Conservation (phyloP, 2,888 invertebrate genomes). For the Hydropsyche betteni region DNA sequence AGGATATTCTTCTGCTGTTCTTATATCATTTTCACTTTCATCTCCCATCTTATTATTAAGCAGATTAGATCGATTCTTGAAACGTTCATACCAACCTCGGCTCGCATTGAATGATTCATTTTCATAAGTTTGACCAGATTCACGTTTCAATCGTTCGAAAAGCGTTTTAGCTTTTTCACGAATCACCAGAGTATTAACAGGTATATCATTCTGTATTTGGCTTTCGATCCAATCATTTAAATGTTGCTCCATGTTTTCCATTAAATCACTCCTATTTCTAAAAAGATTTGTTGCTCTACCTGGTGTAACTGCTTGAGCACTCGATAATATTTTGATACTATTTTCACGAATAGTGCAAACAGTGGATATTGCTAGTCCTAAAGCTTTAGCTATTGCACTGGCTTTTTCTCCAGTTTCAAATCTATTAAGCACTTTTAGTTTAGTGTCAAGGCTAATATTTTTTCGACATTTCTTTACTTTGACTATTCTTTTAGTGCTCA, state of each 20-base stretch:
- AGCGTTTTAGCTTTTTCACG: slow-evolving; percentile 25
- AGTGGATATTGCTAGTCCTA: slow-evolving; percentile 29
- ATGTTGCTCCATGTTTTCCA: slow-evolving; percentile 32
- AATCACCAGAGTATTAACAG: slow-evolving; percentile 7
- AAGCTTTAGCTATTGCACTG: slow-evolving; percentile 7
- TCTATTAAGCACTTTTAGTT: slow-evolving; percentile 20
- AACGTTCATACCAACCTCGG: slow-evolving; percentile 46
- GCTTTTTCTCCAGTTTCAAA: slow-evolving; percentile 33
- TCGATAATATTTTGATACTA: slow-evolving; percentile 6
- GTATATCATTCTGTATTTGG: slow-evolving; percentile 7
- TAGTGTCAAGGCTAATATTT: slow-evolving; percentile 26
- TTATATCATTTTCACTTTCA: slow-evolving; percentile 51
- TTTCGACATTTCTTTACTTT: slow-evolving; percentile 26
- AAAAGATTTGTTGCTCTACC: slow-evolving; percentile 11
- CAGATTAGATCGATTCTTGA: slow-evolving; percentile 49
- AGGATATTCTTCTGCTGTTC: slow-evolving; percentile 44
- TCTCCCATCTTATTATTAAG: slow-evolving; percentile 51
- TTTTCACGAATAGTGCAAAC: slow-evolving; percentile 29
- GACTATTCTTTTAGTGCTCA: not conserved
- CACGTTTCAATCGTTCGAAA: slow-evolving; percentile 15
- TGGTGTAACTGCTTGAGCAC: slow-evolving; percentile 6
- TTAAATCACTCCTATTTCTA: slow-evolving; percentile 22
- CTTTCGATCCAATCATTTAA: slow-evolving; percentile 26
- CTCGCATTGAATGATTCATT: slow-evolving; percentile 35
- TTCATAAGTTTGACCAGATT: not conserved